Conservation (phyloP, 2,113 vertebrate species). For the Manacus vitellinus region DNA sequence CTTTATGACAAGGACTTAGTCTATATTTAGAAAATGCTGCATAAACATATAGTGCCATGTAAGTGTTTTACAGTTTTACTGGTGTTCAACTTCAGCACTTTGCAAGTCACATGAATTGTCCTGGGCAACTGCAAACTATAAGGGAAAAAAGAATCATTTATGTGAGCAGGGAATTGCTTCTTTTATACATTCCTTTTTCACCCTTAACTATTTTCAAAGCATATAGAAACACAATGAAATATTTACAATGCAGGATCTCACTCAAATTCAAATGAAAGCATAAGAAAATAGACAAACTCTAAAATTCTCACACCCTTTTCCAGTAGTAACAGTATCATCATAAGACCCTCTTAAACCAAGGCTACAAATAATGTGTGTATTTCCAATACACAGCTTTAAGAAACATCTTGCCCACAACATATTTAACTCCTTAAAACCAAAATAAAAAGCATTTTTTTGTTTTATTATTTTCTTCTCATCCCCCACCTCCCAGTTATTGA, state of each 20-base stretch:
- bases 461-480: neutral
- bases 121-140: neutral
- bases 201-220: neutral
- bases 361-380: accelerated
- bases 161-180: neutral
- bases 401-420: neutral
- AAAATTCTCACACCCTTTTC: neutral
- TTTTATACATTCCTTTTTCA: neutral
- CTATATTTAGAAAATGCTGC: conserved; percentile 52
- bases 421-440: neutral
- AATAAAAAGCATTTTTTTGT: neutral
- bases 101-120: neutral
- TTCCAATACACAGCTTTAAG: neutral
- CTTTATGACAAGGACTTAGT: neutral
- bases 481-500: neutral
- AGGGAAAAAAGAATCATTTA: neutral
- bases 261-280: neutral
- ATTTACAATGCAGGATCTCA: neutral
- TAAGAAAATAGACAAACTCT: neutral
- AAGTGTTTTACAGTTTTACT: neutral
- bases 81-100: neutral
- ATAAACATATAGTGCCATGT: neutral
- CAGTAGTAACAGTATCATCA: neutral
- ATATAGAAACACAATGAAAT: neutral
- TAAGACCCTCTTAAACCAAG: neutral